phyloP scores from a whole-genome alignment of 2,888 invertebrate species.

The Conops quadrifasciatus region DNA sequence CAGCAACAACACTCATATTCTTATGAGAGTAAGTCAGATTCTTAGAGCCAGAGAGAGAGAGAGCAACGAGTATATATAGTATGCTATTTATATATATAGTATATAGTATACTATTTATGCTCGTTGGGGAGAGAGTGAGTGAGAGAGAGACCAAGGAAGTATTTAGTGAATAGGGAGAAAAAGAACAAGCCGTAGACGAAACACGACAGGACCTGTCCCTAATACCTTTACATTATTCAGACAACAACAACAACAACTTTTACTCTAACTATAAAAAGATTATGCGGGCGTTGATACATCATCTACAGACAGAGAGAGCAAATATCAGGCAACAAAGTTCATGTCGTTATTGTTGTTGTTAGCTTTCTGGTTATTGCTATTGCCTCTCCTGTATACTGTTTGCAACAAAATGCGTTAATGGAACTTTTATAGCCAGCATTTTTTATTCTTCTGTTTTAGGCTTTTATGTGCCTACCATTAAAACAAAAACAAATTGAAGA shows the following conservation, averaged over 20 bases:
- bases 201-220: neutral
- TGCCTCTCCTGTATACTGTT: neutral
- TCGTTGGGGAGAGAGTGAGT: too few relatives aligned
- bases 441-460: neutral
- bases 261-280: neutral
- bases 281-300: neutral
- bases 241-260: neutral
- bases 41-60: too few relatives aligned
- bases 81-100: too few relatives aligned
- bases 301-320: neutral
- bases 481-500: conserved; percentile 34
- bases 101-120: too few relatives aligned
- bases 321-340: neutral
- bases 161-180: neutral
- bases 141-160: too few relatives aligned
- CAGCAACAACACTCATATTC: neutral
- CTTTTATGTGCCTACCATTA: conserved; percentile 28
- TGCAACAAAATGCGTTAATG: conserved; percentile 30
- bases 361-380: neutral
- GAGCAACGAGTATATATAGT: too few relatives aligned
- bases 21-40: too few relatives aligned
- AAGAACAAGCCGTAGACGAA: neutral
- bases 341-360: neutral
- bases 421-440: conserved; percentile 21
- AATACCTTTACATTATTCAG: neutral